Base-by-base conservation (phyloP, 2,113 vertebrate species). In the Empidonax traillii region DNA sequence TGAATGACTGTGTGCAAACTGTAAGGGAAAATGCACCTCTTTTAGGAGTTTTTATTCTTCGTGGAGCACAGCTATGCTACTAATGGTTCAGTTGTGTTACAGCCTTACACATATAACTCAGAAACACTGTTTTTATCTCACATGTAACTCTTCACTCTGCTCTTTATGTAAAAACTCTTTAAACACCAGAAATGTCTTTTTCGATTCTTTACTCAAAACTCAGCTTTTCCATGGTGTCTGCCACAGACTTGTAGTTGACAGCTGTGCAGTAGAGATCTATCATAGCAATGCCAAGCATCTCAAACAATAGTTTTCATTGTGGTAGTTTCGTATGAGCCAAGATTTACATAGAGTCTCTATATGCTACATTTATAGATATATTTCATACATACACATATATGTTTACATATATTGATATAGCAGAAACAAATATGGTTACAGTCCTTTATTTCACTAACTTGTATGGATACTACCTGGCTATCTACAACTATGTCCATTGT, bases 151-250 rank as follows among this genome's bases (percentile, higher is more conserved):
- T 73, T 92, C 3, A 0, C 22, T 74, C 24, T 84, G 41, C 16
- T 76, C 14, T 43, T 91, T 73, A 41, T 71, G 5, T 23, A 67
- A 21, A 15, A 93, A 49, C 11, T 44, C 43, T 90, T 90, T 33
- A 78, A 90, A 53, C 12, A 81, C 35, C 11, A 78, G 63, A 94
- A 59, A 16, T 24, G 3, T 14, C 8, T 39, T 63, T 75, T 55
- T 39, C 0, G 0, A 59, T 55, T 55, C 31, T 6, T 84, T 87
- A 9, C 43, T 75, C 46, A 71, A 87, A 76, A 69, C 3, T 1
- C 28, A 55, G 52, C 5, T 87, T 87, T 94, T 74, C 47, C 53
- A 9, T 77, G 12, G 11, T 59, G 8, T 63, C 39, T 78, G 13
- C 47, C 23, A 65, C 28, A 90, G 47, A 84, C 7, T 74, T 84